A percentile compares a stretch with the other conserved stretches of the same genome.
Conservation (phyloP, 2,797 vertebrate species). For the Melanotaenia nigrans region DNA sequence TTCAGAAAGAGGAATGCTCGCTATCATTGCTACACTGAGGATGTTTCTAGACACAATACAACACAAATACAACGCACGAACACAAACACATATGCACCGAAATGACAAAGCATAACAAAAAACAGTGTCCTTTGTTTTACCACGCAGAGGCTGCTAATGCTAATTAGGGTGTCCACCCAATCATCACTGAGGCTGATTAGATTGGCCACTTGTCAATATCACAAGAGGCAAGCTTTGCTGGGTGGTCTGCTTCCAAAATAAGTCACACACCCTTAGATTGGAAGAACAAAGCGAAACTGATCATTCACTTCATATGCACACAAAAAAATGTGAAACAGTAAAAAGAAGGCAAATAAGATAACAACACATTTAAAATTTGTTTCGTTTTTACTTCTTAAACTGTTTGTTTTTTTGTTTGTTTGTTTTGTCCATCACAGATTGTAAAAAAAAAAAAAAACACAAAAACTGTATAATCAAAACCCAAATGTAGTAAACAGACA, state of each 20-base stretch:
- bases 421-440: too few relatives aligned
- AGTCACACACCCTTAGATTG: slow-evolving; percentile 47
- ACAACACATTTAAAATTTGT: background rate
- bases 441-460: too few relatives aligned
- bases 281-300: slow-evolving; percentile 42
- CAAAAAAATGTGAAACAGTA: slow-evolving; percentile 1
- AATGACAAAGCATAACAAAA: slow-evolving; percentile 17
- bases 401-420: background rate
- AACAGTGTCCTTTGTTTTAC: slow-evolving; percentile 36
- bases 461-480: too few relatives aligned
- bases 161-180: slow-evolving; percentile 70
- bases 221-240: slow-evolving; percentile 57
- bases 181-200: slow-evolving; percentile 66
- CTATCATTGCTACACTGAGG: slow-evolving; percentile 12
- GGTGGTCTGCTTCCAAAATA: slow-evolving; percentile 57
- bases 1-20: background rate
- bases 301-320: slow-evolving; percentile 23
- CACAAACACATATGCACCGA: background rate
- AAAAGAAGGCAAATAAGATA: background rate
- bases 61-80: slow-evolving; percentile 14
- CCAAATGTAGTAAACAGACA: too few relatives aligned
- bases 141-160: slow-evolving; percentile 31
- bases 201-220: slow-evolving; percentile 53
- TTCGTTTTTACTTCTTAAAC: background rate
- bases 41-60: slow-evolving; percentile 14